Conservation (phyloP, 1,140 invertebrate genomes). For the Diprion similis region DNA sequence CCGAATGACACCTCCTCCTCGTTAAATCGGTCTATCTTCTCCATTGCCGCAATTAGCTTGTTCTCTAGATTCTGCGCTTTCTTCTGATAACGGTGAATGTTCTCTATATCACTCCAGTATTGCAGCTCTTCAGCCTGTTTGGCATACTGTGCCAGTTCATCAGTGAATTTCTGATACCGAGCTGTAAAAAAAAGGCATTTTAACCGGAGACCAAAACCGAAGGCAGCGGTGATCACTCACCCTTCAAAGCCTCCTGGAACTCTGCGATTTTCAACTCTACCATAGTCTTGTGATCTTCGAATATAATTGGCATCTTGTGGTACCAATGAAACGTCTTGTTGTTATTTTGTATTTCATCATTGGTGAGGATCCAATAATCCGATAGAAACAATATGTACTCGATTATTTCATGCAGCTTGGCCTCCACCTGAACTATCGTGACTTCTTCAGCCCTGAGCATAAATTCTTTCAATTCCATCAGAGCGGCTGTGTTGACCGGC, state of each 20-base stretch:
- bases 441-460: slow-evolving; percentile 75
- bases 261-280: slow-evolving; percentile 84
- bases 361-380: slow-evolving; percentile 79
- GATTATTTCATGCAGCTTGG: slow-evolving; percentile 72
- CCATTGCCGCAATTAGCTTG: slow-evolving; percentile 72
- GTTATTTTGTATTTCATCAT: slow-evolving; percentile 83
- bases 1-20: slow-evolving; percentile 88
- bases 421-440: slow-evolving; percentile 78
- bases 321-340: slow-evolving; percentile 86
- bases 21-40: slow-evolving; percentile 90
- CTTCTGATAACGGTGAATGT: slow-evolving; percentile 83
- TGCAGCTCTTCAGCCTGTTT: slow-evolving; percentile 86
- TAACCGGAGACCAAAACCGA: slow-evolving; percentile 1
- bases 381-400: slow-evolving; percentile 76
- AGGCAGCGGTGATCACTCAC: slow-evolving; percentile 27
- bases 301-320: slow-evolving; percentile 76
- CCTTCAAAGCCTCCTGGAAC: slow-evolving; percentile 82
- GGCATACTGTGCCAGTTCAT: slow-evolving; percentile 82
- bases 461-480: slow-evolving; percentile 86
- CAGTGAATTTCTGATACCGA: slow-evolving; percentile 73
- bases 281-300: slow-evolving; percentile 81
- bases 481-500: slow-evolving; percentile 80
- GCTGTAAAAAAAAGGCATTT: slow-evolving; percentile 55
- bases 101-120: slow-evolving; percentile 82
- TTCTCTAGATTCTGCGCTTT: slow-evolving; percentile 78